A percentile compares a stretch with the other conserved stretches of the same genome.
Evolutionary conservation across 2,797 vertebrate species (phyloP).

Genomic region (Aulostomus chinensis): DNA sequence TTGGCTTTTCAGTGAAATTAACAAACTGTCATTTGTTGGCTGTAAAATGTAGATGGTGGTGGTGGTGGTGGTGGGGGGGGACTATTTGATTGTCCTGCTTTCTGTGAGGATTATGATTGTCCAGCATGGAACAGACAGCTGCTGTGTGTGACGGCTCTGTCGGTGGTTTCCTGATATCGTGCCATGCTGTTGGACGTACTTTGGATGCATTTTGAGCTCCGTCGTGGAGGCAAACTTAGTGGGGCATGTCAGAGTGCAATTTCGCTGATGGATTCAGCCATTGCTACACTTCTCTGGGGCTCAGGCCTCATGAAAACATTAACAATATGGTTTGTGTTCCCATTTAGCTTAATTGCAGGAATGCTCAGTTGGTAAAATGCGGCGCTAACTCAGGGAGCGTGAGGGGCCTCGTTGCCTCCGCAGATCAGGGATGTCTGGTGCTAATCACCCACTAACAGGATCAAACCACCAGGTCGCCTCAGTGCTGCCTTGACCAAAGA

Average conservation of each 20-base stretch:
- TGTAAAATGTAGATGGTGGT: constrained; percentile 17
- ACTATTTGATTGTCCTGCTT: constrained; percentile 46
- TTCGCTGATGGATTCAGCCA: constrained; percentile 60
- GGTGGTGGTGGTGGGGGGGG: constrained; percentile 16
- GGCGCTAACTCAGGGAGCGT: constrained; percentile 23
- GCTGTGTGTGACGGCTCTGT: constrained; percentile 24
- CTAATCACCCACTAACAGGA: no score
- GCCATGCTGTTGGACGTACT: constrained; percentile 26
- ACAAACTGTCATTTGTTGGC: constrained; percentile 45
- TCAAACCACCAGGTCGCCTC: no score
- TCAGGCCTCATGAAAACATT: constrained; percentile 53
- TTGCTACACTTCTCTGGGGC: constrained; percentile 39
- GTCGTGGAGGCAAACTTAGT: constrained; percentile 49
- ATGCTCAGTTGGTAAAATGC: constrained; percentile 32
- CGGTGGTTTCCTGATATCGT: constrained; percentile 4
- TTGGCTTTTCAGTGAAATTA: constrained; percentile 40
- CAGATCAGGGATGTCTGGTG: constrained; percentile 1
- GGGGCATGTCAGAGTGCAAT: constrained; percentile 53
- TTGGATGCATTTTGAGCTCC: constrained; percentile 48
- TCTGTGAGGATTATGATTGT: constrained; percentile 43
- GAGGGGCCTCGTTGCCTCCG: constrained; percentile 15
- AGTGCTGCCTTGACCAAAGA: no score
- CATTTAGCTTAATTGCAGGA: constrained; percentile 55
- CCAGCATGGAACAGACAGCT: constrained; percentile 51
- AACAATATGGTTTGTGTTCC: constrained; percentile 54